phyloP scores from a whole-genome alignment of 2,113 vertebrate species.

The Aspidoscelis tigris region DNA sequence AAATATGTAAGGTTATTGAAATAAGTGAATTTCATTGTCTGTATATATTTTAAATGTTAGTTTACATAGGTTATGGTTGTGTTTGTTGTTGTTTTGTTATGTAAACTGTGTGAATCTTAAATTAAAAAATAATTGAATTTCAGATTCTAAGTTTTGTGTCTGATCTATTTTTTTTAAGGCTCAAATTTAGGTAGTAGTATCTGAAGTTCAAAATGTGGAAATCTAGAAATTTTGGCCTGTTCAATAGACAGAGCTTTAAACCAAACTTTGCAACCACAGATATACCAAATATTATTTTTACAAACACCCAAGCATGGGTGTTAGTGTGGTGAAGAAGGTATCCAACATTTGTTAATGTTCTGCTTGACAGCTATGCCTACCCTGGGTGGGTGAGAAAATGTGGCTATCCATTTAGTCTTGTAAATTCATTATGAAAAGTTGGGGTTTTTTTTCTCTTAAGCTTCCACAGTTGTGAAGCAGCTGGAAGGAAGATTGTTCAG shows the following conservation, averaged over 20 bases:
- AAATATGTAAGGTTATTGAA: too few relatives aligned
- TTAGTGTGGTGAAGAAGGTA: neutral
- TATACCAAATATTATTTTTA: neutral
- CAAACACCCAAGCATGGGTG: neutral
- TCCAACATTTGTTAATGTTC: slow-evolving; percentile 40
- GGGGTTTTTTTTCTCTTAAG: slow-evolving; percentile 29
- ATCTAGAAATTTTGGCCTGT: neutral
- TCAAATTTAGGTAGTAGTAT: neutral
- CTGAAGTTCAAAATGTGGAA: neutral
- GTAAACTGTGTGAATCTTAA: too few relatives aligned
- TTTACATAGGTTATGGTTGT: too few relatives aligned
- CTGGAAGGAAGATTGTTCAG: slow-evolving; percentile 59
- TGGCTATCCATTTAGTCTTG: slow-evolving; percentile 53
- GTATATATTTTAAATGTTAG: too few relatives aligned
- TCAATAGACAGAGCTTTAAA: neutral
- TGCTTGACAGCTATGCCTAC: slow-evolving; percentile 65
- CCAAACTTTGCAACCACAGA: too few relatives aligned
- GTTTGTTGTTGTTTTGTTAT: too few relatives aligned
- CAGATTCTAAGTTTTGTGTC: neutral
- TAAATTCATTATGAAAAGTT: slow-evolving; percentile 58
- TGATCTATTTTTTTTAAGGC: neutral
- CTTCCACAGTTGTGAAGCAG: slow-evolving; percentile 55
- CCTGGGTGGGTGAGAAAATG: slow-evolving; percentile 54
- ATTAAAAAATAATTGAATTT: neutral
- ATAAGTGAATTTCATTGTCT: neutral